Base-by-base conservation (phyloP, 2,797 vertebrate genomes). In the Neopelma chrysocephalum region DNA sequence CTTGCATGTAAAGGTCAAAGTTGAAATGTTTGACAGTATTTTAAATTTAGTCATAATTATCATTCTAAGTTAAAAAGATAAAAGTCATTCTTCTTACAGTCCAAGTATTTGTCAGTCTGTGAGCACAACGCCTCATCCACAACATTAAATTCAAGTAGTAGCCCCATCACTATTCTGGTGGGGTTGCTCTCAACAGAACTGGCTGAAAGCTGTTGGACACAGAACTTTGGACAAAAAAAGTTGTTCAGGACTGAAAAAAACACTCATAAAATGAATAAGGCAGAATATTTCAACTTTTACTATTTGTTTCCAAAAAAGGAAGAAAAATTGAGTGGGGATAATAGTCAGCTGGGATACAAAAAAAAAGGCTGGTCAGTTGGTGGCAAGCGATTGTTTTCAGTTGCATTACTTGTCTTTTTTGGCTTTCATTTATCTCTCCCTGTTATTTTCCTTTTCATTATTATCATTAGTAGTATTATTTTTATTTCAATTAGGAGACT, bases 1-100 rank as follows among this genome's bases (percentile, higher is more conserved):
- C 78, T 93, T 84, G 42, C 36, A 90, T 38, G 19, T 48, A 80
- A 90, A 94, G 68, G 76, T 82, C 93, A 78, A 92, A 23, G 62
- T 34, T 94, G 64, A 91, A 82, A 80, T 61, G 48, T 70, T 60
- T 73, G 69, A 66, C 34, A 82, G 13, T n/a, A 51, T 57, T 90
- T 85, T 56, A 90, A 93, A 87, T 92, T 70, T 53, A 80, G 23
- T 82, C 34, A 80, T 40, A 76, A 92, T 75, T 88, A 78, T 66
- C 17, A 73, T 83, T 94, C 78, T 62, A 78, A 68, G n/a, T 81
- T 72, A 94, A 57, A 20, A 80, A 65, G 60, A 61, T 47, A 85
- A 62, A 87, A 82, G 75, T 77, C 0, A 65, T 50, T 80, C 32
- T 82, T 93, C 75, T 92, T 51, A 61, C 12, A 47, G 38, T 68